phyloP scores from a whole-genome alignment of 2,888 invertebrate species.

The Ectemnius cavifrons region DNA sequence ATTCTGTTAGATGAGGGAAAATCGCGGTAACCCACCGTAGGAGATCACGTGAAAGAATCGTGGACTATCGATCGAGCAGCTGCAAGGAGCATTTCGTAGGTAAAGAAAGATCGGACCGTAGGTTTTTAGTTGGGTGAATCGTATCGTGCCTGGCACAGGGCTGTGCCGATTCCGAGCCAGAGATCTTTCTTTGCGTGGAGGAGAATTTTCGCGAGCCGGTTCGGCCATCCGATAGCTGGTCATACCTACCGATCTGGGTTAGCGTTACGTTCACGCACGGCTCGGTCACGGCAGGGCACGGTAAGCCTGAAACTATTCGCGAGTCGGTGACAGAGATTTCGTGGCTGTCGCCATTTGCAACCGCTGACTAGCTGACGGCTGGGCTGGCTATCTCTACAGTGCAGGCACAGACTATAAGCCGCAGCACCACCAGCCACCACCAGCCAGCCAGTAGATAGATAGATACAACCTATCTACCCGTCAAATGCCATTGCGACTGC shows the following conservation, averaged over 20 bases:
- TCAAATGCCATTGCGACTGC: constrained; percentile 58
- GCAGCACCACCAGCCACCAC: too few relatives aligned
- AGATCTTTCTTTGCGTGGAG: constrained; percentile 22
- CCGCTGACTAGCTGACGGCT: constrained; percentile 72
- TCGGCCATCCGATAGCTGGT: constrained; percentile 18
- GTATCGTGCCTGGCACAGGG: constrained; percentile 23
- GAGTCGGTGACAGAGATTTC: constrained; percentile 72
- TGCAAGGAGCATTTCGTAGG: constrained; percentile 23
- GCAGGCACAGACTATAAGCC: too few relatives aligned
- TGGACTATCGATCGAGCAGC: constrained; percentile 36
- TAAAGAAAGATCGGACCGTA: constrained; percentile 22
- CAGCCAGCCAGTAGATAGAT: too few relatives aligned
- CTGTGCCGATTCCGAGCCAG: constrained; percentile 6
- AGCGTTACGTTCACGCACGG: constrained; percentile 63
- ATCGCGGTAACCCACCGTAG: constrained; percentile 8
- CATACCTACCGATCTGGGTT: constrained; percentile 70
- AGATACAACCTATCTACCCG: constrained; percentile 40
- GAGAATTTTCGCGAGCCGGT: constrained; percentile 26
- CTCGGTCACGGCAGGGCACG: constrained; percentile 67
- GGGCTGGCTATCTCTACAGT: constrained; percentile 20
- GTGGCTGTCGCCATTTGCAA: constrained; percentile 77
- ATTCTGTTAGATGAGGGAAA: background rate
- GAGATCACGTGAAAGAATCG: constrained; percentile 8
- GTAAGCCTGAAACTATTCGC: constrained; percentile 71
- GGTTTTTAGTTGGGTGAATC: constrained; percentile 30